Percentiles rank a stretch among this genome's conserved stretches.
These are phyloP conservation scores for Rhipidura dahli DNA, from an alignment of 2,113 vertebrate species.

Conservation along the genomic window DNA sequence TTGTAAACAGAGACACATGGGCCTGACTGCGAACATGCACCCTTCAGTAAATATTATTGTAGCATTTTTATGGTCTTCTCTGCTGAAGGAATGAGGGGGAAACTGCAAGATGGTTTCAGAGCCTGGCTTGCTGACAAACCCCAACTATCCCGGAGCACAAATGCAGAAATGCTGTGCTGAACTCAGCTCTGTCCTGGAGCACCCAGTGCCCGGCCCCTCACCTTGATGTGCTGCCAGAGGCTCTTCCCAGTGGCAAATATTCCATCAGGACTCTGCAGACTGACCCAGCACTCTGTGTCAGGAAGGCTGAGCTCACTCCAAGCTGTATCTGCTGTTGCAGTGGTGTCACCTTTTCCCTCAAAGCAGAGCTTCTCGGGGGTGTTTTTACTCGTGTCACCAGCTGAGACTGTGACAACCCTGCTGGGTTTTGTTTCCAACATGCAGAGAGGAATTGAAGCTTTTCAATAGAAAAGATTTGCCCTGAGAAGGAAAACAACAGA, in stretches of 20 bases:
- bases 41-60: constrained; percentile 65
- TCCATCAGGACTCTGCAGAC: background rate
- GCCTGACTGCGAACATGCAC: constrained; percentile 39
- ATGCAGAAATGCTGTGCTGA: background rate
- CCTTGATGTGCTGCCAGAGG: background rate
- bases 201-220: background rate
- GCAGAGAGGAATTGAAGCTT: background rate
- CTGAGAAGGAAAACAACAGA: background rate
- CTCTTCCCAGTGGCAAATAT: background rate
- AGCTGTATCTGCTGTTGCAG: background rate
- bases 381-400: background rate
- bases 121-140: constrained; percentile 43
- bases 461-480: background rate
- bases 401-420: background rate
- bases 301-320: background rate
- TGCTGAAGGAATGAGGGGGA: constrained; percentile 21
- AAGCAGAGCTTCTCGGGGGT: background rate
- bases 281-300: background rate
- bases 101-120: constrained; percentile 35
- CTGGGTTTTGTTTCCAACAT: background rate
- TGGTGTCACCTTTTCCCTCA: background rate
- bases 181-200: constrained; percentile 10
- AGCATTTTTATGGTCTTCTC: constrained; percentile 56
- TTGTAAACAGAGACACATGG: constrained; percentile 65
- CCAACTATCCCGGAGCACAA: background rate